These are phyloP conservation scores for Pediacus dermestoides DNA, from an alignment of 2,888 invertebrate species.

Conservation along the genomic window DNA sequence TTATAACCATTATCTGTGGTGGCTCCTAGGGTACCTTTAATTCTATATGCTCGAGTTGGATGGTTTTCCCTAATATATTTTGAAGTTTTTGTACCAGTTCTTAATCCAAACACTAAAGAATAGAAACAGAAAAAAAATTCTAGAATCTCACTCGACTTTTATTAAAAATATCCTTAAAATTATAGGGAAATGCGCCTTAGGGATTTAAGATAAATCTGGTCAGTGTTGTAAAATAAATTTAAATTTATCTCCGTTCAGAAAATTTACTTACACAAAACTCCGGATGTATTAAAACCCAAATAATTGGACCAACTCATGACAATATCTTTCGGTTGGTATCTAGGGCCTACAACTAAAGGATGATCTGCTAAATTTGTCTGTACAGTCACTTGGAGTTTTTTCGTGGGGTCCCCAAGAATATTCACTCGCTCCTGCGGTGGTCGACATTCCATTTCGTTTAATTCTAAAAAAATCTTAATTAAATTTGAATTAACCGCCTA, in stretches of 20 bases:
- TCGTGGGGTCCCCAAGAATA: conserved; percentile 63
- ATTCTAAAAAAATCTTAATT: conserved; percentile 54
- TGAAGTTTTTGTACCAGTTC: conserved; percentile 59
- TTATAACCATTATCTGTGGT: conserved; percentile 71
- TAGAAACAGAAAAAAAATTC: conserved; percentile 4
- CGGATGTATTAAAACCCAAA: conserved; percentile 66
- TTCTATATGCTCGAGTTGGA: conserved; percentile 66
- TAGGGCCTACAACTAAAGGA: conserved; percentile 69
- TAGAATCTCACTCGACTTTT: conserved; percentile 6
- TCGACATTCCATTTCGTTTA: conserved; percentile 66
- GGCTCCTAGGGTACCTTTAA: conserved; percentile 72
- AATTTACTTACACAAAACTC: conserved; percentile 62
- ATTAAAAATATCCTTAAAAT: not conserved
- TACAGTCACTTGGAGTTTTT: conserved; percentile 56
- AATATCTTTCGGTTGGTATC: conserved; percentile 68
- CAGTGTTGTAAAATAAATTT: too few relatives aligned
- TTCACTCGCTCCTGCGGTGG: conserved; percentile 57
- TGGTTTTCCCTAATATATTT: conserved; percentile 58
- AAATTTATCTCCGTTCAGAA: too few relatives aligned
- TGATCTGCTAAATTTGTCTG: conserved; percentile 71
- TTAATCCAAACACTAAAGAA: conserved; percentile 68
- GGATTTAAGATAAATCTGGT: too few relatives aligned
- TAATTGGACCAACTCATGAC: conserved; percentile 58
- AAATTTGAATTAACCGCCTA: conserved; percentile 13
- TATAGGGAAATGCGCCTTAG: conserved; percentile 1